Base-by-base conservation (phyloP, 30 jellyfish, hydroid and myxozoan species). In the Hydra vulgaris region DNA sequence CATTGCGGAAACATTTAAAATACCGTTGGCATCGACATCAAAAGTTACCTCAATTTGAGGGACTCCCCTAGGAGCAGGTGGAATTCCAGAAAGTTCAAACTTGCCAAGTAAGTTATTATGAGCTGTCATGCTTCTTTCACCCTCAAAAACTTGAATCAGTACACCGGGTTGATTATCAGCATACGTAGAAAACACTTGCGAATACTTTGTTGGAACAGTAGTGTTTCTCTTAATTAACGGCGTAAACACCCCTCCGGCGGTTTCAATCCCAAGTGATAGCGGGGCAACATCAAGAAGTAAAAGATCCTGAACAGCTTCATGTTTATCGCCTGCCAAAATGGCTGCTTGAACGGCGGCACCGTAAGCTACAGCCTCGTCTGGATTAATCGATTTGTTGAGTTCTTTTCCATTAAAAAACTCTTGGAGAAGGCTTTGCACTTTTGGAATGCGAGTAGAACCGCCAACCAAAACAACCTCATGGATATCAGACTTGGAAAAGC, bases 341-440 rank as follows among this genome's bases (percentile, higher is more conserved):
- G 96, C 98, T 3, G 95, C 98, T 71, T 92, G 98, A 1, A 92
- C 95, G 27, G 94, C 95, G 3, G 98, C 98, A 1, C 98, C 98
- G 81, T 83, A 87, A 1, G 98, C 98, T 0, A 92, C 96, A 74
- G 98, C 98, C 74, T 92, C 98, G 83, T 92, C 98, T 23, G 98
- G 98, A 77, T 92, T 92, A 82, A 92, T 84, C 0, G 92, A 79
- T 21, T 86, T 87, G 89, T 90, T 78, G 68, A 87, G 74, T 77
- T 87, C 98, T 78, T 87, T 92, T 23, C 92, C 95, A 66, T 80
- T 79, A 94, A 92, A 92, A 73, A 78, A 87, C 19, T 92, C 96
- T 18, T 77, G 75, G 61, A 92, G 79, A 74, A 87, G 61, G 21
- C 81, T 80, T 78, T 92, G 98, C 8, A 92, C 78, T 78, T 81